Evolutionary conservation across 64 coral and sea anemone genomes (phyloP).

Genomic region (Montipora capricornis): DNA sequence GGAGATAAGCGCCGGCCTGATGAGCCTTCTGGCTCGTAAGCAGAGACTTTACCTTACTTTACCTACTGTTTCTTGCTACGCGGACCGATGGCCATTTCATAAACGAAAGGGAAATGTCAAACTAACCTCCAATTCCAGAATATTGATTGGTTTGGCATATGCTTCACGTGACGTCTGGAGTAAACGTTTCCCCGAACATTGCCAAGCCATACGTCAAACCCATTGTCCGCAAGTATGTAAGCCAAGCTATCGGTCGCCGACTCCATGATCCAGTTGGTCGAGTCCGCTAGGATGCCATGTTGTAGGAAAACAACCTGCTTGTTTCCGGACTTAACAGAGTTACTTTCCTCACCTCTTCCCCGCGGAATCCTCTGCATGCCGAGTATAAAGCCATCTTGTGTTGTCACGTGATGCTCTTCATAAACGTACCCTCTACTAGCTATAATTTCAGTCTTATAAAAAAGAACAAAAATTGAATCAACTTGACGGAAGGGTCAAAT

Average conservation of each 20-base stretch:
- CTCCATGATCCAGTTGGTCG: slow-evolving; percentile 54
- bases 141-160: slow-evolving; percentile 17
- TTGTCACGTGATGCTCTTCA: slow-evolving; percentile 72
- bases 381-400: slow-evolving; percentile 75
- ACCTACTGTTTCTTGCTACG: too few relatives aligned
- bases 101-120: background rate
- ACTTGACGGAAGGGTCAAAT: too few relatives aligned
- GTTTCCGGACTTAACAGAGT: background rate
- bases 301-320: slow-evolving; percentile 77
- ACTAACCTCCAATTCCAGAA: slow-evolving; percentile 89
- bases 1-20: too few relatives aligned
- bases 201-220: slow-evolving; percentile 85
- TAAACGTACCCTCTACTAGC: slow-evolving; percentile 63
- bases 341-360: slow-evolving; percentile 49
- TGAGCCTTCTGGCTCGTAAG: too few relatives aligned
- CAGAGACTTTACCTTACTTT: too few relatives aligned
- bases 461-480: background rate
- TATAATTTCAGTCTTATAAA: slow-evolving; percentile 71
- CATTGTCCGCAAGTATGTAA: slow-evolving; percentile 76
- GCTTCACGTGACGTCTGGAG: slow-evolving; percentile 70
- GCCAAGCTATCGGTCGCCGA: slow-evolving; percentile 18
- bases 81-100: too few relatives aligned
- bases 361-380: slow-evolving; percentile 75
- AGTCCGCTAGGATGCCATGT: slow-evolving; percentile 67
- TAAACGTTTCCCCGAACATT: slow-evolving; percentile 83